Base-by-base conservation (phyloP, 1,140 invertebrate genomes). In the Musca domestica region DNA sequence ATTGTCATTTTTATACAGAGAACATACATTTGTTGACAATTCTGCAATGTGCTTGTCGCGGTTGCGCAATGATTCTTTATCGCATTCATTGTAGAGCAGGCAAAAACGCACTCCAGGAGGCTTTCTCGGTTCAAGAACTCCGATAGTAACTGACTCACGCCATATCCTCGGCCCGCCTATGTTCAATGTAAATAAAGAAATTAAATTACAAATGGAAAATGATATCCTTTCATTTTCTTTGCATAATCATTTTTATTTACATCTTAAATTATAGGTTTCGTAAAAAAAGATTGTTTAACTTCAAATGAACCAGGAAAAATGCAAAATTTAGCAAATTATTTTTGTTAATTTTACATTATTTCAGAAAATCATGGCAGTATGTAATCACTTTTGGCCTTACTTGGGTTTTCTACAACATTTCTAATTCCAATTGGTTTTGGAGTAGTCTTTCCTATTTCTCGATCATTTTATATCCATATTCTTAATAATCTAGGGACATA, bases 81-180 rank as follows among this genome's bases (percentile, higher is more conserved):
- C 89, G 76, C 92, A 94, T 81, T 94, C 92, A 76, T 93, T 91
- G 79, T 91, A 93, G 2, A 95, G 82, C 56, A 90, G 85, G 61
- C 90, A 85, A 20, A 7, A 95, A 83, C 41, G 89, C 87, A 83
- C 15, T 94, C 92, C 34, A 93, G 77, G 7, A 94, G 82, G 9
- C 86, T 85, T 78, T 94, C 91, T 15, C 88, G 82, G 64, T 83
- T 84, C 56, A 89, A 71, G 30, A 82, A 73, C 51, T 74, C 77
- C 0, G 77, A 73, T 17, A 79, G 71, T 68, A 76, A 56, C 71
- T 27, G 67, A 75, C 78, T 81, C n/a, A 66, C 65, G 2, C 27
- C 48, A 51, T 41, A 66, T 19, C 41, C 23, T 0, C 56, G 56
- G 2, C 56, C n/a, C 56, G 12, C 56, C 56, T 17, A 17, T 17